phyloP scores from a whole-genome alignment of 2,888 invertebrate species.

The Leucophenga maculata region DNA sequence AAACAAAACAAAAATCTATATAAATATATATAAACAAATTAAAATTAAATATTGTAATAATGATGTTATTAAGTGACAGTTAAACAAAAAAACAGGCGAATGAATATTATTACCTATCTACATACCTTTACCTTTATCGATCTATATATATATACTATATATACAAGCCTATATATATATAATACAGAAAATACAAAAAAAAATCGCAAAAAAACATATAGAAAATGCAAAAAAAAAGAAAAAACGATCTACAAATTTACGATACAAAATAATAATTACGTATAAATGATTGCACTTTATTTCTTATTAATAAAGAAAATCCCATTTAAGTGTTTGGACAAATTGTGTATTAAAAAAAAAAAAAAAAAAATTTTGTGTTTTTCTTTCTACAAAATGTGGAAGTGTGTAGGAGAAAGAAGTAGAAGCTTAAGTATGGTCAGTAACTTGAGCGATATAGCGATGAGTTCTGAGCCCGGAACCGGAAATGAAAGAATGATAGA shows the following conservation, averaged over 20 bases:
- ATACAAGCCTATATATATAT: conserved; percentile 34
- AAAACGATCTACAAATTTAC: conserved; percentile 47
- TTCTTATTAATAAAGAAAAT: conserved; percentile 64
- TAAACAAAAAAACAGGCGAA: conserved; percentile 55
- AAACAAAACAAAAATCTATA: conserved; percentile 38
- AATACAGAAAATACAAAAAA: conserved; percentile 46
- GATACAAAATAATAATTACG: conserved; percentile 41
- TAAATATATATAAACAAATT: conserved; percentile 40
- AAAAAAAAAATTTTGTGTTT: conserved; percentile 39
- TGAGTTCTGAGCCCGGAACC: too few species aligned
- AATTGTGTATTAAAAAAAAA: conserved; percentile 62
- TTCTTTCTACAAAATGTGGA: conserved; percentile 19
- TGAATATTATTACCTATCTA: conserved; percentile 64
- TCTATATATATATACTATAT: conserved; percentile 51
- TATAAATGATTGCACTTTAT: conserved; percentile 67
- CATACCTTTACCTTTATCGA: conserved; percentile 64
- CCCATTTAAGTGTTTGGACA: conserved; percentile 70
- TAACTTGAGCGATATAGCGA: too few species aligned
- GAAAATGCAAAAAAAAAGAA: conserved; percentile 42
- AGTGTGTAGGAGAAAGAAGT: too few species aligned
- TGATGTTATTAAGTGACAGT: conserved; percentile 62
- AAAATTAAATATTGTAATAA: conserved; percentile 52
- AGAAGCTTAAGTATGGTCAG: too few species aligned
- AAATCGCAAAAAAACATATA: conserved; percentile 49
- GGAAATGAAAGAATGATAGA: too few species aligned